Percentiles rank a stretch among this genome's conserved stretches.
Conservation (phyloP, 2,797 vertebrate species). For the Nyctibius grandis region DNA sequence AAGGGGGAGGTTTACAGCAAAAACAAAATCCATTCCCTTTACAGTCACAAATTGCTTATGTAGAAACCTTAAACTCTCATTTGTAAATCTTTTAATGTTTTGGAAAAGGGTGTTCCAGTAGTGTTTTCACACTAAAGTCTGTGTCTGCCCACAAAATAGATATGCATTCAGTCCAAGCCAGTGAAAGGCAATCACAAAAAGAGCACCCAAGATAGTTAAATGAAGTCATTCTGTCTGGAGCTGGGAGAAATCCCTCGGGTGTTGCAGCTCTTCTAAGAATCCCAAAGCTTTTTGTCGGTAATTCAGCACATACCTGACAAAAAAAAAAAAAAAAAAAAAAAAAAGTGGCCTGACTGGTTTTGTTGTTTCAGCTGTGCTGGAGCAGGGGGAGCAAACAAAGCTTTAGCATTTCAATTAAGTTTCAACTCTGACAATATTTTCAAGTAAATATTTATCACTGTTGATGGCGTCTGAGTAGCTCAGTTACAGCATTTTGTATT, state of each 20-base stretch:
- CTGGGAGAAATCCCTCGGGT: background rate
- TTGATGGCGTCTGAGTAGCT: background rate
- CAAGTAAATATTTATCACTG: slow-evolving; percentile 48
- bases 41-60: background rate
- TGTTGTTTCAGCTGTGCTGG: slow-evolving; percentile 46
- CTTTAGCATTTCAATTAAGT: slow-evolving; percentile 38
- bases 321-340: background rate
- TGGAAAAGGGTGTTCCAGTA: background rate
- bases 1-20: background rate
- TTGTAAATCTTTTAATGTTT: background rate
- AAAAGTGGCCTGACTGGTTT: slow-evolving; percentile 59
- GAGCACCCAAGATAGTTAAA: background rate
- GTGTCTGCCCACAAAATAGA: background rate
- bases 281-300: slow-evolving; percentile 26
- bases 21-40: background rate
- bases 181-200: background rate
- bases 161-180: background rate
- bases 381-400: slow-evolving; percentile 38
- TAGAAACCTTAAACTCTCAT: background rate
- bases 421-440: slow-evolving; percentile 20
- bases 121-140: background rate
- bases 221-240: background rate
- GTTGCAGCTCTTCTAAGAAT: background rate
- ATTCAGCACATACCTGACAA: slow-evolving; percentile 44
- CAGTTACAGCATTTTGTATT: background rate